Conservation (phyloP, 2,888 invertebrate genomes). For the Drosophila ezoana region DNA sequence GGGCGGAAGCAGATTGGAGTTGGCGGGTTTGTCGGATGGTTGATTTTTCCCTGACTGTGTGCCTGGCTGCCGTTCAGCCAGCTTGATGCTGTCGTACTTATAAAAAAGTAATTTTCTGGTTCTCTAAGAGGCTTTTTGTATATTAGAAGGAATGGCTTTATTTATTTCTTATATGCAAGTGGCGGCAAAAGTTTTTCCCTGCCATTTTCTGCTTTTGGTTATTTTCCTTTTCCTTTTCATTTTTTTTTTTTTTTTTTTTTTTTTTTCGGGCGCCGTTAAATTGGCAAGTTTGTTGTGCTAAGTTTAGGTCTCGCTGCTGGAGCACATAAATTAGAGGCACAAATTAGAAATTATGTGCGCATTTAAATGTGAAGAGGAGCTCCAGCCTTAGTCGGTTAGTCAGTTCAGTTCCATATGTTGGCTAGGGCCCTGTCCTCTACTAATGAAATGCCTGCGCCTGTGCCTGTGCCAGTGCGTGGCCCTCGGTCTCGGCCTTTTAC, state of each 20-base stretch:
- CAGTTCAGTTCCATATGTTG: conserved; percentile 69
- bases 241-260: too few species aligned
- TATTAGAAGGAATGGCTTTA: conserved; percentile 85
- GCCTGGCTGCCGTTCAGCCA: not conserved
- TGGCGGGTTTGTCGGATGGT: conserved; percentile 38
- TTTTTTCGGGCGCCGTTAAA: conserved; percentile 72
- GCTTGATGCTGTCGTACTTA: conserved; percentile 63
- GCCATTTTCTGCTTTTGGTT: conserved; percentile 48
- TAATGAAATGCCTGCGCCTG: conserved; percentile 64
- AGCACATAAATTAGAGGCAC: conserved; percentile 83
- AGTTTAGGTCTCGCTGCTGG: conserved; percentile 70
- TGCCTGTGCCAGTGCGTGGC: not conserved
- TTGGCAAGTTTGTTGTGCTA: conserved; percentile 81
- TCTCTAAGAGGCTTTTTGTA: conserved; percentile 81
- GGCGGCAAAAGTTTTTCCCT: conserved; percentile 70
- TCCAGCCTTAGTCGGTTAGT: conserved; percentile 33
- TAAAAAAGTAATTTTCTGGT: conserved; percentile 83
- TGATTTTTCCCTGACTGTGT: conserved; percentile 36
- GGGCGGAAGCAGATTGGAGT: not conserved
- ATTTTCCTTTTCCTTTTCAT: conserved; percentile 4
- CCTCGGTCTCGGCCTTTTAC: conserved; percentile 63
- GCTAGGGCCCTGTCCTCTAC: conserved; percentile 41
- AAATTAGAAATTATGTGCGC: conserved; percentile 85
- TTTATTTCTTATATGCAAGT: conserved; percentile 81
- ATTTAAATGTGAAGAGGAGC: conserved; percentile 82